Conservation (phyloP, 2,797 vertebrate species). For the Buphagus erythrorhynchus region DNA sequence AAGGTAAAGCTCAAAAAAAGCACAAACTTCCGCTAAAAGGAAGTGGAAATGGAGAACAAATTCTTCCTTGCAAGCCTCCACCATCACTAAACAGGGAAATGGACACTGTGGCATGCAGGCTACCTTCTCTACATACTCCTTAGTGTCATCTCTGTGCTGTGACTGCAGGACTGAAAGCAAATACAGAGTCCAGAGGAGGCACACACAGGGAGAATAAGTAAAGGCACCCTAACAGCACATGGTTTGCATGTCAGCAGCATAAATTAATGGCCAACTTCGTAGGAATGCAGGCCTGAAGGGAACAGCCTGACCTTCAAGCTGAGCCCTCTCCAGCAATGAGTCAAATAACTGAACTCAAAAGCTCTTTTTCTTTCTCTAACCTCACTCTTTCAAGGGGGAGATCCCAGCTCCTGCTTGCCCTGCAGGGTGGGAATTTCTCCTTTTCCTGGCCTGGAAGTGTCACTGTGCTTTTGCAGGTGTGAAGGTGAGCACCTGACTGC, state of each 20-base stretch:
- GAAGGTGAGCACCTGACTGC: background rate
- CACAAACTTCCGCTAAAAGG: constrained; percentile 19
- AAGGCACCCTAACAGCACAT: background rate
- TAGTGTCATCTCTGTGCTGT: background rate
- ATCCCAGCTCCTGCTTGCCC: background rate
- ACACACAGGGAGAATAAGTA: background rate
- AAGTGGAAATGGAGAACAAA: background rate
- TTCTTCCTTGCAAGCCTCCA: background rate
- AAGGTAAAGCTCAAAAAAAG: constrained; percentile 15
- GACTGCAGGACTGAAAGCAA: background rate
- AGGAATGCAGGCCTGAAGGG: background rate
- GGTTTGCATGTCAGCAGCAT: background rate
- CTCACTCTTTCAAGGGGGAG: background rate
- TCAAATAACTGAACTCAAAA: background rate
- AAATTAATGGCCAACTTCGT: background rate
- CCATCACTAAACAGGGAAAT: background rate
- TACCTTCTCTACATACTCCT: background rate
- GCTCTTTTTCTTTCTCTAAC: background rate
- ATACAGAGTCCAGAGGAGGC: background rate
- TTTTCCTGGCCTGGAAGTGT: background rate
- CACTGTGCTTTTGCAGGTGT: background rate
- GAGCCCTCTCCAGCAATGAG: background rate
- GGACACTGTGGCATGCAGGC: background rate
- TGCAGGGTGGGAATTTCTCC: background rate
- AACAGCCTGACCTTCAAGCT: background rate